Base-by-base conservation (phyloP, 2,888 invertebrate species). In the Hyles lineata region DNA sequence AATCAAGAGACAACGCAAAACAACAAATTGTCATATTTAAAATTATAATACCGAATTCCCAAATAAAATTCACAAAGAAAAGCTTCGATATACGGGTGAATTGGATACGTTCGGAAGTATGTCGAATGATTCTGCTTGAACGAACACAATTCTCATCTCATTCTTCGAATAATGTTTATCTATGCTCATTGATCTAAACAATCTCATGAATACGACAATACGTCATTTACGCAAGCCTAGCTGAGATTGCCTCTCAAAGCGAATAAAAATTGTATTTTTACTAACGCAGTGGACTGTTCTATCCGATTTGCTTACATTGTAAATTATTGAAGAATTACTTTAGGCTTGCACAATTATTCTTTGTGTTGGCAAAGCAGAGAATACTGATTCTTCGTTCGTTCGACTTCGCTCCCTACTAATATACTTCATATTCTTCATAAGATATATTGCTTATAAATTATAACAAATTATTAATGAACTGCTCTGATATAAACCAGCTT, bases 181-280 rank as follows among this genome's bases (percentile, higher is more conserved):
- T 62, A 35, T 21, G 55, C 21, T 35, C 59, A 62, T 72, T 55
- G 52, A 52, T 72, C 67, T 62, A 62, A 23, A 23, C 32, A 23
- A 11, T n/a, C 62, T 72, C 55, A 63, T 72, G 63, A 72, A 72
- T 72, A 63, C 55, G 55, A 61, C 61, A 71, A 61, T 50, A 63
- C 17, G 32, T 63, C 63, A 72, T 55, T 52, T 72, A 32, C 52
- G 21, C 60, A 29, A 50, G 25, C 29, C 52, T n/a, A 55, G 23
- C 2, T 23, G 32, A 25, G 55, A 52, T 70, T 55, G 55, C 17
- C 52, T 70, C 8, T 21, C n/a, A 17, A 55, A 21, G n/a, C 21
- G 15, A 67, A 43, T 43, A 23, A 15, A 43, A 43, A 32, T 62
- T 62, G 1, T 61, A 29, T 29, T 5, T 3, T 3, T n/a, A n/a